phyloP scores from a whole-genome alignment of 2,113 vertebrate genomes.

The Pedionomus torquatus region DNA sequence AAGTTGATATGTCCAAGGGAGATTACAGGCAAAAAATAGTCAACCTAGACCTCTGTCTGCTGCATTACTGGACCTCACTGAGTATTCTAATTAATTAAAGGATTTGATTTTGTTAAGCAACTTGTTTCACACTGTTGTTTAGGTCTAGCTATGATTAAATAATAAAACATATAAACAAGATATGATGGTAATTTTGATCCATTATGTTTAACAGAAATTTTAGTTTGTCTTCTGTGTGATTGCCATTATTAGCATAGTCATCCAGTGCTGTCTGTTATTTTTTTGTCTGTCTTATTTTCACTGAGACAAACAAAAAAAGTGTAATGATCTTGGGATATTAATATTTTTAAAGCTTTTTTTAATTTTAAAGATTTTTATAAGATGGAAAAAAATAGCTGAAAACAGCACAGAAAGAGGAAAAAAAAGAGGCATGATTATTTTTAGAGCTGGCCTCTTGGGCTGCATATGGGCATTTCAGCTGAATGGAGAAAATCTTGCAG shows the following conservation, averaged over 20 bases:
- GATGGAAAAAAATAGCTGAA: neutral
- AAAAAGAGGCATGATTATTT: neutral
- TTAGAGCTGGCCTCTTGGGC: neutral
- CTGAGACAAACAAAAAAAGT: neutral
- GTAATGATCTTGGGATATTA: neutral
- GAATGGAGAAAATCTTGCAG: neutral
- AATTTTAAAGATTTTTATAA: neutral
- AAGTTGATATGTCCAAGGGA: neutral
- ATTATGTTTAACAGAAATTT: neutral
- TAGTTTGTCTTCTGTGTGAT: neutral
- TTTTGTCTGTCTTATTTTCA: neutral
- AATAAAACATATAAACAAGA: neutral
- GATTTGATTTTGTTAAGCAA: neutral
- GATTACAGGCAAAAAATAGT: neutral
- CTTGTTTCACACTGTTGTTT: neutral
- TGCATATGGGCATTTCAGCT: neutral
- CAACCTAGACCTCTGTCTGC: neutral
- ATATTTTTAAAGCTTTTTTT: neutral
- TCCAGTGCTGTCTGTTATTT: neutral
- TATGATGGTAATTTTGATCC: neutral
- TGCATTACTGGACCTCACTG: accelerated
- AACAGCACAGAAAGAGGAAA: neutral
- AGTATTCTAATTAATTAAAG: neutral
- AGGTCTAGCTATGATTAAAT: neutral
- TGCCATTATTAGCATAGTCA: neutral